Base-by-base conservation (phyloP, 2,888 invertebrate genomes). In the Aspidiotus rigidus region DNA sequence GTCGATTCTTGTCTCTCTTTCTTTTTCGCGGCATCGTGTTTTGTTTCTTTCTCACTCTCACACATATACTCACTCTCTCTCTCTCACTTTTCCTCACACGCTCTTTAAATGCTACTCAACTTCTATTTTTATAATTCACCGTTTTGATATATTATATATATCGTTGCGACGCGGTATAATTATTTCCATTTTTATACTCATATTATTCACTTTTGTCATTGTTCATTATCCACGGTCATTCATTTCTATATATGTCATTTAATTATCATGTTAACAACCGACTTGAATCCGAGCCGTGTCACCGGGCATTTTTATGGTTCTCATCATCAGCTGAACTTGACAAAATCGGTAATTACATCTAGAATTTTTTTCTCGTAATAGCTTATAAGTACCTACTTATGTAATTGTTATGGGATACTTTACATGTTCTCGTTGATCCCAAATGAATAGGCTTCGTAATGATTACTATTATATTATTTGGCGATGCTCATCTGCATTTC, bases 231-330 rank as follows among this genome's bases (percentile, higher is more conserved):
- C 67, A 67, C 67, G 67, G 67, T 67, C 67, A 44, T 67, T 60
- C 57, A 53, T 67, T 67, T 67, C 60, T 67, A 64, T 64, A 64
- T 64, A 67, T 67, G 67, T 44, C 57, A 67, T 67, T 67, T 67
- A 67, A 67, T 67, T 67, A 67, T 44, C 69, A 69, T 69, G 69
- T 62, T 69, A 56, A 69, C 69, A 44, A 69, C 69, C 69, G 69
- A 69, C 63, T 57, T 69, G 62, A 69, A 69, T 62, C 69, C 62
- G 62, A 69, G 56, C 69, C 62, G 69, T 62, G 69, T 69, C 57
- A 62, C 69, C 62, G 69, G 69, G 44, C 69, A 69, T 56, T 69
- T 69, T 57, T 69, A 69, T 17, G 69, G 69, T 62, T 62, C 57
- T 69, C 69, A 62, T 69, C 62, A 62, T 63, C 69, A 69, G 69